A percentile compares a stretch with the other conserved stretches of the same genome.
phyloP scores from a whole-genome alignment of 37 sponge, comb jelly and placozoan genomes.

The Hormiphora californensis region DNA sequence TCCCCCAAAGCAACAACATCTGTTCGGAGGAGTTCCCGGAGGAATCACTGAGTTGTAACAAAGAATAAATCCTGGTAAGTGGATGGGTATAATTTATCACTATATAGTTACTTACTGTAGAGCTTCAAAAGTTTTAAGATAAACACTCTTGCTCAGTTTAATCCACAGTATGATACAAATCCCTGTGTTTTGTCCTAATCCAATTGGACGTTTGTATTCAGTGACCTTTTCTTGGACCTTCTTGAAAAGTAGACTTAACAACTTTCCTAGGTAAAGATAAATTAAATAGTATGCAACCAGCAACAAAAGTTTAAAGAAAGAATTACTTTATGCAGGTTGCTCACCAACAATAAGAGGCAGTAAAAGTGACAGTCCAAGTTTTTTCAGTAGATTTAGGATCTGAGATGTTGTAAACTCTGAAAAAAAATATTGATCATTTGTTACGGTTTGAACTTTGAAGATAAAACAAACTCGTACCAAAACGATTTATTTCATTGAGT shows the following conservation, averaged over 20 bases:
- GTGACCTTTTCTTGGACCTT: neutral
- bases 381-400: neutral
- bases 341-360: slow-evolving; percentile 52
- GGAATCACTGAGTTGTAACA: no score
- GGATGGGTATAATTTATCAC: neutral
- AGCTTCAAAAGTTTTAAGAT: neutral
- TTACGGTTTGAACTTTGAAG: no score
- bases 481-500: neutral
- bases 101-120: neutral
- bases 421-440: neutral
- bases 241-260: neutral
- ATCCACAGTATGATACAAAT: neutral
- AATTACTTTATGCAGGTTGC: neutral
- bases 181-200: neutral
- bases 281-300: no score
- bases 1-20: no score
- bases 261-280: neutral
- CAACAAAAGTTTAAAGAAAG: no score
- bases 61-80: no score
- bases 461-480: neutral
- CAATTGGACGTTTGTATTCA: neutral
- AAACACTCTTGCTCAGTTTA: neutral
- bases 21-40: no score
- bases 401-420: neutral
- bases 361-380: slow-evolving; percentile 33